phyloP scores from a whole-genome alignment of 2,888 invertebrate species.

The Mythimna ferrago region DNA sequence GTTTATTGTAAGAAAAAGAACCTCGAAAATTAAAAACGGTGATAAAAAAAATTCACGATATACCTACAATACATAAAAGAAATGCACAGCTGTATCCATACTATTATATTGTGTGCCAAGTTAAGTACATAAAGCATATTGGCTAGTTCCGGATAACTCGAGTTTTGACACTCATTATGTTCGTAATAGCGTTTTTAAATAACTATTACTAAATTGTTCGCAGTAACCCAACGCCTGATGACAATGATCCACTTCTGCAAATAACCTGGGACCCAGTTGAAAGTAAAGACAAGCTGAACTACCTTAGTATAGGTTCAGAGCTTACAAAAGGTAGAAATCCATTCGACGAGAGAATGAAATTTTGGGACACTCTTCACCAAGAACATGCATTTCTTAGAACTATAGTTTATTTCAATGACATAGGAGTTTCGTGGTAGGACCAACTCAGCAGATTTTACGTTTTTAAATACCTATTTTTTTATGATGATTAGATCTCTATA shows the following conservation, averaged over 20 bases:
- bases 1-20: background rate
- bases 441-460: slow-evolving; percentile 1
- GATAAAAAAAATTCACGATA: background rate
- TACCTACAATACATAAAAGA: background rate
- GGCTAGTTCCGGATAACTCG: background rate
- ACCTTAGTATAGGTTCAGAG: slow-evolving; percentile 83
- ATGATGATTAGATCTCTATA: slow-evolving; percentile 6
- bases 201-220: slow-evolving; percentile 57
- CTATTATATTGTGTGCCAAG: background rate
- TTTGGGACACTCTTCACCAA: slow-evolving; percentile 85
- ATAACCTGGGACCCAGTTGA: slow-evolving; percentile 86
- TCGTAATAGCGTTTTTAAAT: background rate
- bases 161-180: slow-evolving; percentile 1
- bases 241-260: slow-evolving; percentile 80
- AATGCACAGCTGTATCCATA: slow-evolving; percentile 8
- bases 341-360: slow-evolving; percentile 83
- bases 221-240: slow-evolving; percentile 86
- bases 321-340: slow-evolving; percentile 86
- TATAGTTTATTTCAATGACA: slow-evolving; percentile 80
- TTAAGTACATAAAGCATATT: slow-evolving; percentile 1
- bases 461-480: slow-evolving; percentile 23
- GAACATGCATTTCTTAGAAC: slow-evolving; percentile 79
- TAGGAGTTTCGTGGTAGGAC: slow-evolving; percentile 77
- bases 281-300: slow-evolving; percentile 80
- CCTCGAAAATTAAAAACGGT: background rate